phyloP scores from a whole-genome alignment of 2,113 vertebrate species.

The Rafetus swinhoei region DNA sequence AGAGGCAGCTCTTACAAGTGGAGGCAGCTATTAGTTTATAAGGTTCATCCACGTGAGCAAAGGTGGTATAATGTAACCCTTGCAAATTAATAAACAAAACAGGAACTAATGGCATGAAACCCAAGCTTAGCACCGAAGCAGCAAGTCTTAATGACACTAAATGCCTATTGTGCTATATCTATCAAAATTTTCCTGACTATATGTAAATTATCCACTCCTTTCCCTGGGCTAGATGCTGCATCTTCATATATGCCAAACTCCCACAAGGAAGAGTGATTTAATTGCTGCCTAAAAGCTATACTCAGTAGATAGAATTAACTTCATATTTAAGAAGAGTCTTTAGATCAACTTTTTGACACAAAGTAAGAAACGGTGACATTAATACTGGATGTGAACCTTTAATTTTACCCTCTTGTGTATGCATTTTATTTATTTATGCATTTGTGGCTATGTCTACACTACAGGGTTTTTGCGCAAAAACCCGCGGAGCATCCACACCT shows the following conservation, averaged over 20 bases:
- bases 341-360: neutral
- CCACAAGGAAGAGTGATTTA: neutral
- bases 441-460: no score
- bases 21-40: neutral
- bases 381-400: neutral
- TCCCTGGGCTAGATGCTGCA: neutral
- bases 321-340: constrained; percentile 2
- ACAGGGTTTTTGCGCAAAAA: no score
- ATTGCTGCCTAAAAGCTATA: neutral
- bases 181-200: constrained; percentile 30
- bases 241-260: constrained; percentile 18
- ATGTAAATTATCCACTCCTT: constrained; percentile 20
- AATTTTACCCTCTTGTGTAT: neutral
- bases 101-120: constrained; percentile 41
- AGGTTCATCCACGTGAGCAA: neutral
- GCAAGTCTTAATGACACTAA: constrained; percentile 42
- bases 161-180: constrained; percentile 41
- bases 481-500: no score
- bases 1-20: constrained; percentile 1
- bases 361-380: neutral
- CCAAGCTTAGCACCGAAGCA: constrained; percentile 1
- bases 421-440: neutral
- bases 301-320: neutral
- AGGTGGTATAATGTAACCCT: neutral
- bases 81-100: neutral